A percentile compares a stretch with the other conserved stretches of the same genome.
These are phyloP conservation scores for Chelidonichthys spinosus DNA, from an alignment of 2,797 vertebrate genomes.

Conservation along the genomic window DNA sequence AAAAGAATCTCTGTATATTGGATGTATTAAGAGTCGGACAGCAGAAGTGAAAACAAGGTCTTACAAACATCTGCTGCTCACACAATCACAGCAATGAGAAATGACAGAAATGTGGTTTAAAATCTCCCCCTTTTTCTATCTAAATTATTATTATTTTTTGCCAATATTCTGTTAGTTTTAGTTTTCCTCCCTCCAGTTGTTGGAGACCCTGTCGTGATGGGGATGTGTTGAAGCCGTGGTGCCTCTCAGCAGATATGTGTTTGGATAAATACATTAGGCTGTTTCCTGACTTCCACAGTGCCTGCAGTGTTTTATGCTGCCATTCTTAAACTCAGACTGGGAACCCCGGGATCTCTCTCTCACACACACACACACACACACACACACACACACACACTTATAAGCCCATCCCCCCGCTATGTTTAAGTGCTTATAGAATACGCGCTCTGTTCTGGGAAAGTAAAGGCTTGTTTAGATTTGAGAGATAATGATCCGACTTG, in stretches of 20 bases:
- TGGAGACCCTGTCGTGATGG: conserved; percentile 37
- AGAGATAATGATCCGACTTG: conserved; percentile 81
- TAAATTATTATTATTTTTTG: no score
- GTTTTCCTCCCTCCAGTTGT: conserved; percentile 13
- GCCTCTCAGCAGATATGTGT: conserved; percentile 76
- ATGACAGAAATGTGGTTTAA: background rate
- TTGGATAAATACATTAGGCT: conserved; percentile 83
- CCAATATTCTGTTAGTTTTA: background rate
- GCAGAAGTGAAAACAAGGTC: background rate
- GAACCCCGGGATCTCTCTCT: conserved; percentile 50
- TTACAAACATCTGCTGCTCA: background rate
- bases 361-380: conserved; percentile 26
- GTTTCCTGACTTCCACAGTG: conserved; percentile 81
- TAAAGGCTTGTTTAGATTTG: conserved; percentile 82
- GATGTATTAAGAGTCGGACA: conserved; percentile 8
- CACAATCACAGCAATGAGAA: background rate
- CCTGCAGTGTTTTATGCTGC: conserved; percentile 76
- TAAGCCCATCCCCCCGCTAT: conserved; percentile 53
- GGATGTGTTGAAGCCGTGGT: conserved; percentile 56
- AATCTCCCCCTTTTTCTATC: no score
- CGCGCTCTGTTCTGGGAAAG: conserved; percentile 80
- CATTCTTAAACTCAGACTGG: conserved; percentile 75
- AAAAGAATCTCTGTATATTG: conserved; percentile 21
- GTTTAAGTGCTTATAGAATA: conserved; percentile 79
- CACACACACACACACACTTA: conserved; percentile 27